Evolutionary conservation across 1,140 invertebrate genomes (phyloP), one percentile per base, ranked within the genome.

Genomic region (Ladona fulva): DNA sequence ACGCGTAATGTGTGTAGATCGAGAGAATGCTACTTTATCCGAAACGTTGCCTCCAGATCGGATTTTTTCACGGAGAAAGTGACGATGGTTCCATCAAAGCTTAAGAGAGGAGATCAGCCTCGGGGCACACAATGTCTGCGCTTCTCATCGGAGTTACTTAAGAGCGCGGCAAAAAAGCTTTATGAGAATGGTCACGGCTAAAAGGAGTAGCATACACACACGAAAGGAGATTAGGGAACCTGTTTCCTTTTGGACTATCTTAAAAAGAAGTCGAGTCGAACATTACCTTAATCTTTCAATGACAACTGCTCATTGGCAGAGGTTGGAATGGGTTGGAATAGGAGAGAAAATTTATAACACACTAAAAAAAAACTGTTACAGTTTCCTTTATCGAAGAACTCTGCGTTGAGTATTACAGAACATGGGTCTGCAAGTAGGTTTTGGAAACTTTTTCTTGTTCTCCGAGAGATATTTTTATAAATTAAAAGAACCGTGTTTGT

Each of bases 221-320:
- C 10, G 19, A 19, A 19, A 16, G 14, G 52, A 66, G 52, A 66
- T 66, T 66, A 66, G 52, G 52, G 52, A 66, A 66, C 52, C 52
- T 66, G 52, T 66, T 66, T 66, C 52, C 52, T 66, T 22, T 66
- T 66, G 1, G 52, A 66, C 52, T 66, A 66, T 66, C 52, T 66
- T 66, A 66, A 66, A 66, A 66, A 22, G n/a, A 22, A 22, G 52
- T 66, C 44, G 44, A 52, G 44, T 52, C 16, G 52, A 66, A 66
- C 52, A 66, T 66, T 66, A 66, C 52, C 14, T 66, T 66, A 66
- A 66, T 66, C 52, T 66, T 66, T 66, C 52, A 66, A 19, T 66
- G 52, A 66, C 52, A 66, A 66, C 52, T 66, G 52, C n/a, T 66
- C 52, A 66, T 66, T 66, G 52, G 52, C n/a, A 22, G 52, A 66